Percentiles rank a stretch among this genome's conserved stretches.
These are phyloP conservation scores for Hippocampus mohnikei DNA, from an alignment of 2,113 vertebrate species.

Conservation along the genomic window DNA sequence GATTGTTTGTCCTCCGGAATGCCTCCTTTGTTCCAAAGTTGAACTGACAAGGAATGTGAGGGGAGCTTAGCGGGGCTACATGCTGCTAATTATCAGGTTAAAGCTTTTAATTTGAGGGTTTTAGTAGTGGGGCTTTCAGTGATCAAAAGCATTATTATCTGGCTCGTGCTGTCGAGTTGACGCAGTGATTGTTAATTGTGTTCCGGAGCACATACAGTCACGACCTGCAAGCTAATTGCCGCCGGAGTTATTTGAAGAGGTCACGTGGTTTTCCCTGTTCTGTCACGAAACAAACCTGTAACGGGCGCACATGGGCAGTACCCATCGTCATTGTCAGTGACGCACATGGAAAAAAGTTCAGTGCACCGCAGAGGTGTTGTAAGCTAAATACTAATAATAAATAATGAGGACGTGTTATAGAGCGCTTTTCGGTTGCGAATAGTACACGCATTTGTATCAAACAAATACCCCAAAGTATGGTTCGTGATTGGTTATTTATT, in stretches of 20 bases:
- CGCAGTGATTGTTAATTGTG: neutral
- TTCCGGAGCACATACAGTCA: neutral
- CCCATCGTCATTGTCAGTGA: neutral
- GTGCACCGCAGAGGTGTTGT: no score
- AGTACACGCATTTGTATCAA: no score
- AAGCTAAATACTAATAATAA: neutral
- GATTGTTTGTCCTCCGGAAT: slow-evolving; percentile 9
- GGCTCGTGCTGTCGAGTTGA: neutral
- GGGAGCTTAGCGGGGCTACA: slow-evolving; percentile 2
- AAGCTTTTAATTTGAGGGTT: slow-evolving; percentile 11
- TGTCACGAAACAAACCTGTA: neutral
- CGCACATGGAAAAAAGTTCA: neutral
- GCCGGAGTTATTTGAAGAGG: neutral
- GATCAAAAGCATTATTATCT: slow-evolving; percentile 11
- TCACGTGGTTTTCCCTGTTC: neutral
- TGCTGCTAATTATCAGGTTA: slow-evolving; percentile 7
- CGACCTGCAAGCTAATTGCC: neutral
- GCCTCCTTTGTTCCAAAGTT: slow-evolving; percentile 3
- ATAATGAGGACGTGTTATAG: neutral
- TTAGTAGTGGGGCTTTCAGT: neutral
- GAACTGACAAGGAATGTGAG: slow-evolving; percentile 2
- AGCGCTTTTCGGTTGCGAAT: no score
- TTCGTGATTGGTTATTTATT: no score
- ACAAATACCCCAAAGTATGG: no score
- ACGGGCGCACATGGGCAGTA: neutral